Percentiles rank a stretch among this genome's conserved stretches.
phyloP scores from a whole-genome alignment of 2,113 vertebrate species.

The Cisticola juncidis region DNA sequence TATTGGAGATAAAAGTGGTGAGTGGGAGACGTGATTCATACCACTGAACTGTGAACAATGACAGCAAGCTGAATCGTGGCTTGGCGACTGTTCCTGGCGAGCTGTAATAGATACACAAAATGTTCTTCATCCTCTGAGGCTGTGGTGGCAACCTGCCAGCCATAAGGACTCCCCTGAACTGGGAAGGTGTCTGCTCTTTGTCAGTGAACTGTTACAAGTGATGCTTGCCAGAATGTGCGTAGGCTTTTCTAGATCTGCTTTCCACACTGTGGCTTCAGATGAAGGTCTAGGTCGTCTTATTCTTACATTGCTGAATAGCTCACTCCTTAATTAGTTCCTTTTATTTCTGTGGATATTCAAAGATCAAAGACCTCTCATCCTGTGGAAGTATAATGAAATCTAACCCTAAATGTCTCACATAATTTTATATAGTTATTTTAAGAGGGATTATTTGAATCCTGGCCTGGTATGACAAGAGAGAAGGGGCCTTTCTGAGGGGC shows the following conservation, averaged over 20 bases:
- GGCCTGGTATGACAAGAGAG: not conserved
- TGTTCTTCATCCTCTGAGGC: not conserved
- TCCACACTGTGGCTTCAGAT: not conserved
- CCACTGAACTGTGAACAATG: not conserved
- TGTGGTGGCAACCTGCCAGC: not conserved
- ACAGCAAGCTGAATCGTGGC: not conserved
- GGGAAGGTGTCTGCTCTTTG: not conserved
- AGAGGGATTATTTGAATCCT: slow-evolving; percentile 22
- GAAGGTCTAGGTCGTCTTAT: not conserved
- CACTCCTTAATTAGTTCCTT: slow-evolving; percentile 7
- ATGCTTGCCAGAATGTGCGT: not conserved
- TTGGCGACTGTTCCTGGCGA: not conserved
- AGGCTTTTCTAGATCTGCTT: not conserved
- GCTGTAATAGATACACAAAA: slow-evolving; percentile 1
- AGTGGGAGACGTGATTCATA: slow-evolving; percentile 49
- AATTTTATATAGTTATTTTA: slow-evolving; percentile 43
- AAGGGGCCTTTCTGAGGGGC: not conserved
- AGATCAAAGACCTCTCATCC: slow-evolving; percentile 19
- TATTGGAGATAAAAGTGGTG: not conserved
- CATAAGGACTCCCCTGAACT: not conserved
- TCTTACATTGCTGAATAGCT: not conserved
- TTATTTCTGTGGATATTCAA: slow-evolving; percentile 5
- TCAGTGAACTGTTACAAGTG: not conserved
- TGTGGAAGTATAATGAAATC: slow-evolving; percentile 23
- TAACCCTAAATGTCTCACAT: not conserved